Evolutionary conservation across 1,140 invertebrate genomes (phyloP).

Genomic region (Musca vetustissima): DNA sequence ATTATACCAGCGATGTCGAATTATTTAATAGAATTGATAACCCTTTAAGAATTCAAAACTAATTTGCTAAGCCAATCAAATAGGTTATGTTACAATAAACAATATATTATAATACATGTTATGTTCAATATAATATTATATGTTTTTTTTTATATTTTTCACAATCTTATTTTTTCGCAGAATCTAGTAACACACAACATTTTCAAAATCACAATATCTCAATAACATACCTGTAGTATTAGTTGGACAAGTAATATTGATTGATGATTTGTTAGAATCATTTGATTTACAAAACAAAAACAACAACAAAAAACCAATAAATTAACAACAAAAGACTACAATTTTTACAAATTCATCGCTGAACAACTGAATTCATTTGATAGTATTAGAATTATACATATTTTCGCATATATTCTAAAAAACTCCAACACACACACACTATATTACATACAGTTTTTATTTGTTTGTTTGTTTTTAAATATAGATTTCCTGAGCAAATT

Average conservation of each 20-base stretch:
- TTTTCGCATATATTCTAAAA: too few relatives aligned
- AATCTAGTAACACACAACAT: constrained; percentile 52
- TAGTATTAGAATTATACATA: not conserved
- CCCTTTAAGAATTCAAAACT: too few relatives aligned
- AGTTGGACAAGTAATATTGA: constrained; percentile 15
- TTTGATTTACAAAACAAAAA: not conserved
- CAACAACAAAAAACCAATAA: not conserved
- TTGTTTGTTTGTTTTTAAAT: too few relatives aligned
- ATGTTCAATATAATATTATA: too few relatives aligned
- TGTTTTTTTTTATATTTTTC: constrained; percentile 16
- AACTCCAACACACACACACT: not conserved
- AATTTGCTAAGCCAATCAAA: too few relatives aligned
- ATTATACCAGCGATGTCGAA: too few relatives aligned
- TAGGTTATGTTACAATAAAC: too few relatives aligned
- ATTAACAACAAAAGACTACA: constrained; percentile 4
- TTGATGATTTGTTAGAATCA: too few relatives aligned
- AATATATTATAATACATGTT: not conserved
- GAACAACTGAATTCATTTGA: not conserved
- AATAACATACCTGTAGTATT: constrained; percentile 53
- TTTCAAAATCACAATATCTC: constrained; percentile 56
- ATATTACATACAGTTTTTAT: not conserved
- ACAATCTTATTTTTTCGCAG: constrained; percentile 41
- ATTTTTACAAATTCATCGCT: not conserved
- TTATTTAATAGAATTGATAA: too few relatives aligned
- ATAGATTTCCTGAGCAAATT: too few relatives aligned